These are phyloP conservation scores for Pycnomerus fuliginosus DNA, from an alignment of 2,888 invertebrate species.

Conservation along the genomic window DNA sequence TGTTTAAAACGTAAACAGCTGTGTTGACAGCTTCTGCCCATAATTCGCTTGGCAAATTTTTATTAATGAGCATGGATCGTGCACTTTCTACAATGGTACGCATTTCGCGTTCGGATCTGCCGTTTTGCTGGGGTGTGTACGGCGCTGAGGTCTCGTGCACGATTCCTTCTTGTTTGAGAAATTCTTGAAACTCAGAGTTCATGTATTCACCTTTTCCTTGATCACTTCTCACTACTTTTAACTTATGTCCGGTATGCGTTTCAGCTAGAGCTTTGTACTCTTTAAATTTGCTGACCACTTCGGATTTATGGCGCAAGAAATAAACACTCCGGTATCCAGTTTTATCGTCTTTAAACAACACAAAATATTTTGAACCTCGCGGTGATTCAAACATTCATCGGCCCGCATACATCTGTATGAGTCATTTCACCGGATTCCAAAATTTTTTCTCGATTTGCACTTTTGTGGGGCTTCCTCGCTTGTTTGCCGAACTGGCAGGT, in stretches of 20 bases:
- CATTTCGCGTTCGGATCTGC: constrained; percentile 33
- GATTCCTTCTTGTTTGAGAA: constrained; percentile 30
- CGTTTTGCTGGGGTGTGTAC: constrained; percentile 32
- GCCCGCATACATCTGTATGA: constrained; percentile 26
- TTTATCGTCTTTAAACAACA: constrained; percentile 28
- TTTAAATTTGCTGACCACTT: constrained; percentile 19
- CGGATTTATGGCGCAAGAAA: constrained; percentile 17
- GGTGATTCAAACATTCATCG: constrained; percentile 20
- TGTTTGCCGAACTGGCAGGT: constrained; percentile 27
- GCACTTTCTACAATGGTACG: constrained; percentile 37
- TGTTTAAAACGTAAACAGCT: constrained; percentile 41
- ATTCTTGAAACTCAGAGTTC: constrained; percentile 12
- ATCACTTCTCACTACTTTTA: constrained; percentile 14
- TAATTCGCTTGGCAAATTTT: constrained; percentile 36
- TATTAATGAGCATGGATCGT: constrained; percentile 35
- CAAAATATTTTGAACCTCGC: constrained; percentile 25
- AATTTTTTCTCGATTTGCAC: constrained; percentile 2
- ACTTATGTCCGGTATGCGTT: constrained; percentile 19
- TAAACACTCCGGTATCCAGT: constrained; percentile 21
- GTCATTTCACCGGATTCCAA: constrained; percentile 28
- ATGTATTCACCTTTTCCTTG: constrained; percentile 13
- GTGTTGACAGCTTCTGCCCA: constrained; percentile 41
- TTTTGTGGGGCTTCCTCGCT: constrained; percentile 19
- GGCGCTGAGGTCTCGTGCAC: constrained; percentile 26
- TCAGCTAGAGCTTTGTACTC: constrained; percentile 16